phyloP scores from a whole-genome alignment of 2,888 invertebrate genomes.

The Ichneumon xanthorius region DNA sequence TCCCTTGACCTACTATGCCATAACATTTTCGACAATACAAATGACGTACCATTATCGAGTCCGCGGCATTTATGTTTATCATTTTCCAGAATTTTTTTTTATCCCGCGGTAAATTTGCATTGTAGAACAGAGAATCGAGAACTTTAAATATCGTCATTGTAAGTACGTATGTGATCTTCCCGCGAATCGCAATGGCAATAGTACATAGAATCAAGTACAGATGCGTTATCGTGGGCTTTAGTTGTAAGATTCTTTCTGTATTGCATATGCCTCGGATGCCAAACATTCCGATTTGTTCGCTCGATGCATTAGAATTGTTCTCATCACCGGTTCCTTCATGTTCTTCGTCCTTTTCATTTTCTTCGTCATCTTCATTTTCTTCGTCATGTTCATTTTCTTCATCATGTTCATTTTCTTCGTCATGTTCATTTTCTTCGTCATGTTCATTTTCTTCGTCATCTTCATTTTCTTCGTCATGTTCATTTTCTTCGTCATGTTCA shows the following conservation, averaged over 20 bases:
- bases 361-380: too few species aligned
- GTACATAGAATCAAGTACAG: background rate
- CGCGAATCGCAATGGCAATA: background rate
- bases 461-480: too few species aligned
- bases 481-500: too few species aligned
- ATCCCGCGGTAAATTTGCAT: background rate
- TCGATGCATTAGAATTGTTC: too few species aligned
- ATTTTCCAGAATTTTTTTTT: constrained; percentile 5
- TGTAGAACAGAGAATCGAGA: background rate
- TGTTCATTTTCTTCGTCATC: too few species aligned
- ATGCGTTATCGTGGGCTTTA: background rate
- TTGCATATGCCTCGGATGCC: background rate
- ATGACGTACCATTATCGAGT: too few species aligned
- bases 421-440: too few species aligned
- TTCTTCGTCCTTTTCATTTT: too few species aligned
- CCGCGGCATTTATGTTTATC: background rate
- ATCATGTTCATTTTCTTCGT: too few species aligned
- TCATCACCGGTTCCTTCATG: background rate
- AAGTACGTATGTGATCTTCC: background rate
- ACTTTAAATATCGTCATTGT: background rate
- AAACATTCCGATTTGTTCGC: background rate
- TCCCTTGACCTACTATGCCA: too few species aligned
- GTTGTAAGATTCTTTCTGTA: background rate
- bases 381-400: too few species aligned
- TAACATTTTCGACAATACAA: too few species aligned